A percentile compares a stretch with the other conserved stretches of the same genome.
Evolutionary conservation across 2,888 invertebrate species (phyloP).

Genomic region (Phanerotoma sp.): DNA sequence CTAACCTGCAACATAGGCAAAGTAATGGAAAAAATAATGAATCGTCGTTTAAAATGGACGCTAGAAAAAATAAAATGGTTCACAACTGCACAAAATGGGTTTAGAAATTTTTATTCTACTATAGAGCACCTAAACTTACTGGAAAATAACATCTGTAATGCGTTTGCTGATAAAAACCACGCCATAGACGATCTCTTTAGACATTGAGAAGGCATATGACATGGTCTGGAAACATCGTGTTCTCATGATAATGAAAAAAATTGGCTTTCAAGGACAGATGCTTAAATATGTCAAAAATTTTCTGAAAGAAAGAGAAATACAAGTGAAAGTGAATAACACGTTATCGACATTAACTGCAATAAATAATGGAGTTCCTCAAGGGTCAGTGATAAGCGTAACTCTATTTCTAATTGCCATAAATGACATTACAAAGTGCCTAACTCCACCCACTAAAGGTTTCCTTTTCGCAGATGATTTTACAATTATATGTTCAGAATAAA

Average conservation of each 20-base stretch:
- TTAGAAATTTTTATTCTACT: constrained; percentile 24
- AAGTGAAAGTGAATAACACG: constrained; percentile 2
- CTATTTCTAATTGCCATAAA: constrained; percentile 32
- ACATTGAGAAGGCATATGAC: constrained; percentile 22
- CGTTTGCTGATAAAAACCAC: constrained; percentile 28
- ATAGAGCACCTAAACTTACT: constrained; percentile 2
- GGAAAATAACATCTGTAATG: constrained; percentile 13
- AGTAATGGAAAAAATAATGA: constrained; percentile 31
- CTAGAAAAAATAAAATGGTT: constrained; percentile 31
- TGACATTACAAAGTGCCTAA: no score
- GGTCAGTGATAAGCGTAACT: constrained; percentile 29
- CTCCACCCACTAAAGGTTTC: no score
- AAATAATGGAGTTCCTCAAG: constrained; percentile 32
- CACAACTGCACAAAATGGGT: constrained; percentile 26
- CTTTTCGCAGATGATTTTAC: constrained; percentile 31
- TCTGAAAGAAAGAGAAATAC: constrained; percentile 6
- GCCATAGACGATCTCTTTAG: constrained; percentile 8
- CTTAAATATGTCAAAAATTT: constrained; percentile 13
- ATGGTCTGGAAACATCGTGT: constrained; percentile 15
- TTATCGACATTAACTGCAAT: background rate
- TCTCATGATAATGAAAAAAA: constrained; percentile 4
- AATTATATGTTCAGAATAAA: constrained; percentile 16
- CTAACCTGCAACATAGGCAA: constrained; percentile 31
- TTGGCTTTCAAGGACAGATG: constrained; percentile 14
- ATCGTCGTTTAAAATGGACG: constrained; percentile 24